Percentiles rank a stretch among this genome's conserved stretches.
Evolutionary conservation across 2,113 vertebrate genomes (phyloP).

Genomic region (Hemibagrus wyckioides): DNA sequence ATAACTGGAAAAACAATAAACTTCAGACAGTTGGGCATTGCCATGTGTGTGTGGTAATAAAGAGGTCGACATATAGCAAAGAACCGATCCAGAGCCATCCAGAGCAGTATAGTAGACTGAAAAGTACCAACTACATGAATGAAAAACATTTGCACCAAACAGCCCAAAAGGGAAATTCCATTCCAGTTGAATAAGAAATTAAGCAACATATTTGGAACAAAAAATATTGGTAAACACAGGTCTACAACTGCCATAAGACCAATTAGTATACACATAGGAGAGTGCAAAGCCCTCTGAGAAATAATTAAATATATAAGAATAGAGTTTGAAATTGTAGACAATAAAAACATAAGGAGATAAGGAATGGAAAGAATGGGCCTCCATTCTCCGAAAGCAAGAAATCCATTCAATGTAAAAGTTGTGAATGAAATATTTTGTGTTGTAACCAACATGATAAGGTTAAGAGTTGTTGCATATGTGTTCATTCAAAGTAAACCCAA

Average conservation of each 20-base stretch:
- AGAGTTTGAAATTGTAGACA: conserved; percentile 39
- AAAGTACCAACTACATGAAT: conserved; percentile 44
- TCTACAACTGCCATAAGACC: conserved; percentile 56
- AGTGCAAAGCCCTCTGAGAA: conserved; percentile 48
- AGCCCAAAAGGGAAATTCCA: conserved; percentile 45
- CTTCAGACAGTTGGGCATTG: conserved; percentile 7
- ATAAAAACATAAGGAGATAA: conserved; percentile 50
- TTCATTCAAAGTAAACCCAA: no score
- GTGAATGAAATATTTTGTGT: conserved; percentile 45
- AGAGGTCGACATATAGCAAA: conserved; percentile 56
- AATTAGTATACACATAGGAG: conserved; percentile 63
- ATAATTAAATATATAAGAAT: conserved; percentile 46
- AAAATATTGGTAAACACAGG: conserved; percentile 35
- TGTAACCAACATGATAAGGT: neutral
- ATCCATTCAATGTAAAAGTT: conserved; percentile 43
- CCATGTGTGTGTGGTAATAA: conserved; percentile 48
- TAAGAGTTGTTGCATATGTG: no score
- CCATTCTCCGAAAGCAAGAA: conserved; percentile 47
- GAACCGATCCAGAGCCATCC: conserved; percentile 63
- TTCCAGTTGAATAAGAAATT: conserved; percentile 49
- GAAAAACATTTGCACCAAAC: conserved; percentile 53
- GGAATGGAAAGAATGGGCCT: conserved; percentile 47
- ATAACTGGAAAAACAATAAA: conserved; percentile 29
- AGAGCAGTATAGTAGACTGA: conserved; percentile 62
- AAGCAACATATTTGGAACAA: conserved; percentile 49